A percentile compares a stretch with the other conserved stretches of the same genome.
These are phyloP conservation scores for Microplitis manilae DNA, from an alignment of 2,888 invertebrate genomes.

Conservation along the genomic window DNA sequence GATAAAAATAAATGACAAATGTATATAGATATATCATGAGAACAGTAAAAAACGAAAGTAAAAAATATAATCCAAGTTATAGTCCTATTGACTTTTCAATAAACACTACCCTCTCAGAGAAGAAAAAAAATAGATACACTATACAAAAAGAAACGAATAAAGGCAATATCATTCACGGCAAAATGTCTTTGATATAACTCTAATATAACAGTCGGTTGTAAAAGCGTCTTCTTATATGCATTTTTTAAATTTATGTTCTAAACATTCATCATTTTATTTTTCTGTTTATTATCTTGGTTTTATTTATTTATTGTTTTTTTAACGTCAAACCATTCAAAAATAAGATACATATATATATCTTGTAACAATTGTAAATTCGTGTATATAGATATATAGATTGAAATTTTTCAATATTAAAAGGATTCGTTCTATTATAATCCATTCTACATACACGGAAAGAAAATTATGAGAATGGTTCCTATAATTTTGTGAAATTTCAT, in stretches of 20 bases:
- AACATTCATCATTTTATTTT: constrained; percentile 1
- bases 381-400: no score
- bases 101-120: neutral
- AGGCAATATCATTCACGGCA: neutral
- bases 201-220: constrained; percentile 22
- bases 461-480: no score
- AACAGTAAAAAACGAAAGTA: neutral
- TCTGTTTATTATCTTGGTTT: neutral
- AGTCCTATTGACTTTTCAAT: neutral
- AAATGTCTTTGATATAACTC: constrained; percentile 13
- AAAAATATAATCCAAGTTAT: neutral
- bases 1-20: neutral
- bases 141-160: neutral
- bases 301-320: neutral
- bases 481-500: no score
- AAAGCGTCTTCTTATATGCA: neutral
- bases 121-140: neutral
- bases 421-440: no score
- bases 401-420: no score
- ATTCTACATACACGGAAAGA: no score
- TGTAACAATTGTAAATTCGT: no score
- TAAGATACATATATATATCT: no score
- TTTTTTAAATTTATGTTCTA: constrained; percentile 17
- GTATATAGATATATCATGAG: no score
- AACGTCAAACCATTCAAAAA: neutral